Evolutionary conservation across 1,140 invertebrate genomes (phyloP), one percentile per base, ranked within the genome.

Genomic region (Psilanteris sp.): DNA sequence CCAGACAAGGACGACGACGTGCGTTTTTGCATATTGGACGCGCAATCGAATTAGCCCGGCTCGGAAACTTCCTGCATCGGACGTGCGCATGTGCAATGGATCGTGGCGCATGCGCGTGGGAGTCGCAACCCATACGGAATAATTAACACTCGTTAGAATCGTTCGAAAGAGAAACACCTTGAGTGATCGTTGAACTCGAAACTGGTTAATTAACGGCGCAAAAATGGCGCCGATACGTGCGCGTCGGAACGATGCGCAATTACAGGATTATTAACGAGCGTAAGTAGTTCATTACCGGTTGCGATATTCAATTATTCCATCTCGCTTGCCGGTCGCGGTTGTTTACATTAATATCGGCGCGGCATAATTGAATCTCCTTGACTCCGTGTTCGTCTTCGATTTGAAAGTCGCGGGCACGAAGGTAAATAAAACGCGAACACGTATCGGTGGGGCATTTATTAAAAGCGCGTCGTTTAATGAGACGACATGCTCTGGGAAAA

Each of bases 391-490:
- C n/a, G 37, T 7, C 4, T 43, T 15, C 18, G 31, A 41, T 41
- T 55, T 26, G 22, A 55, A 55, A 31, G 34, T 31, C 9, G 20
- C 13, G 18, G 20, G 7, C 29, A 10, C 11, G 8, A 1, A 3
- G 14, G 54, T 43, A 43, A 57, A 50, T 59, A 61, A 54, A 29
- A 36, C 20, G 39, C 31, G 41, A 44, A 41, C 15, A 4, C 10
- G n/a, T n/a, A 62, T 7, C 9, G 22, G 13, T 15, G 13, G n/a
- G 6, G 32, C 46, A 32, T 68, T 54, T 27, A 67, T 44, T 31
- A 39, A 32, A 39, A 39, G 18, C 22, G 13, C 32, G 39, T 44
- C 36, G 39, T 39, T 46, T 66, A 74, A 74, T 74, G 71, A 61
- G 54, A 16, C 46, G 44, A 34, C 10, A 31, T 4, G 7, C 41